phyloP scores from a whole-genome alignment of 2,888 invertebrate genomes.

The Sinelater perroti region DNA sequence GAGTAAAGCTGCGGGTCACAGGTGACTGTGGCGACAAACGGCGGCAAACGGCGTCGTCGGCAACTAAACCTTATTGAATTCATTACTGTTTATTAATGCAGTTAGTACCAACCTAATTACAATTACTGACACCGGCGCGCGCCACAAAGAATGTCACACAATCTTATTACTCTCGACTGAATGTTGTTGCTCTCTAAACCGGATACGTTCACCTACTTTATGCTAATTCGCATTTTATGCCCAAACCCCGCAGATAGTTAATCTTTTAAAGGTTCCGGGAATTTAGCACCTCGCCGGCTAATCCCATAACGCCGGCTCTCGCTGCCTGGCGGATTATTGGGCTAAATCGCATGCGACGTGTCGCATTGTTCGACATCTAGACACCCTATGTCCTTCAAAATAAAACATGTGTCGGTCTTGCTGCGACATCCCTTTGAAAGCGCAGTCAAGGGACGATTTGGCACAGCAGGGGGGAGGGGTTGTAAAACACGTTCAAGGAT shows the following conservation, averaged over 20 bases:
- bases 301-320: conserved; percentile 19
- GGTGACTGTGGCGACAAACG: conserved; percentile 45
- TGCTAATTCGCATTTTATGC: conserved; percentile 41
- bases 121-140: conserved; percentile 55
- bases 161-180: conserved; percentile 48
- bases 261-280: conserved; percentile 27
- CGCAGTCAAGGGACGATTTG: conserved; percentile 7
- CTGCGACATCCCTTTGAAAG: conserved; percentile 14
- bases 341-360: neutral
- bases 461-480: too few relatives aligned
- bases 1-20: conserved; percentile 45
- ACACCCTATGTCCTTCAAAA: too few relatives aligned
- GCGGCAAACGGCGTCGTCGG: conserved; percentile 45
- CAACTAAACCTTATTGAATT: conserved; percentile 54
- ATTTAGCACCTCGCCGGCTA: conserved; percentile 16
- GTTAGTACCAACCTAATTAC: conserved; percentile 61
- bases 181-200: conserved; percentile 43
- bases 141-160: conserved; percentile 52
- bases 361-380: too few relatives aligned
- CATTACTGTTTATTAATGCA: conserved; percentile 61
- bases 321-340: neutral
- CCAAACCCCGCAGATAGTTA: conserved; percentile 19
- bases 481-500: too few relatives aligned
- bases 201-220: conserved; percentile 45
- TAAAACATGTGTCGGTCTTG: conserved; percentile 25